Evolutionary conservation across 64 coral and sea anemone species (phyloP).

Genomic region (Actinia tenebrosa): DNA sequence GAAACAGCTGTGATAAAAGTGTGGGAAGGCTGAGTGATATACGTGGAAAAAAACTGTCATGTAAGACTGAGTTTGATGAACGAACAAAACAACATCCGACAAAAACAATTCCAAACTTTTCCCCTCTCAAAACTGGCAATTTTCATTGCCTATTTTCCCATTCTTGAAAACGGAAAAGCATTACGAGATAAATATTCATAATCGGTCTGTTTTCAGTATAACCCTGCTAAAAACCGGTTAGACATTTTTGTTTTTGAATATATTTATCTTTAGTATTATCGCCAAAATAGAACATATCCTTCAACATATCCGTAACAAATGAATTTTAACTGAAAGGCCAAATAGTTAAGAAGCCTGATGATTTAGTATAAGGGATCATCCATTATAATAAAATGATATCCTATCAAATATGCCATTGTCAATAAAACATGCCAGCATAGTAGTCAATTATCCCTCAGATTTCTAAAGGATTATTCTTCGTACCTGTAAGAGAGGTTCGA

Average conservation of each 20-base stretch:
- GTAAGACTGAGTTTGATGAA: not conserved
- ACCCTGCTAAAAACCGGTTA: no score
- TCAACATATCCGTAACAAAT: not conserved
- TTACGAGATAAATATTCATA: no score
- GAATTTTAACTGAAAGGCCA: not conserved
- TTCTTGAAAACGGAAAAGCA: no score
- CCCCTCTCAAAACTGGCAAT: no score
- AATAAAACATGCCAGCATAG: not conserved
- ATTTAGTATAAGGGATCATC: not conserved
- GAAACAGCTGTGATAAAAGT: not conserved
- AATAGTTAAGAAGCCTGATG: not conserved
- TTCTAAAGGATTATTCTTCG: not conserved
- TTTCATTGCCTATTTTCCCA: no score
- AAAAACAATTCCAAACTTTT: no score
- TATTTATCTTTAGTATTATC: not conserved
- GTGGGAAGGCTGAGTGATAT: not conserved
- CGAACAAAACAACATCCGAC: not conserved
- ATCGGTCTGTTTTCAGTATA: no score
- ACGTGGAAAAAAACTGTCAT: not conserved
- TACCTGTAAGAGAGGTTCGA: not conserved
- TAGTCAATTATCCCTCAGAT: not conserved
- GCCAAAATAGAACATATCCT: not conserved
- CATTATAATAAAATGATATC: not conserved
- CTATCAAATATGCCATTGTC: not conserved
- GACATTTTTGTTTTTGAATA: no score